Conservation (phyloP, 2,888 invertebrate genomes). For the Leptarthrus brevirostris region DNA sequence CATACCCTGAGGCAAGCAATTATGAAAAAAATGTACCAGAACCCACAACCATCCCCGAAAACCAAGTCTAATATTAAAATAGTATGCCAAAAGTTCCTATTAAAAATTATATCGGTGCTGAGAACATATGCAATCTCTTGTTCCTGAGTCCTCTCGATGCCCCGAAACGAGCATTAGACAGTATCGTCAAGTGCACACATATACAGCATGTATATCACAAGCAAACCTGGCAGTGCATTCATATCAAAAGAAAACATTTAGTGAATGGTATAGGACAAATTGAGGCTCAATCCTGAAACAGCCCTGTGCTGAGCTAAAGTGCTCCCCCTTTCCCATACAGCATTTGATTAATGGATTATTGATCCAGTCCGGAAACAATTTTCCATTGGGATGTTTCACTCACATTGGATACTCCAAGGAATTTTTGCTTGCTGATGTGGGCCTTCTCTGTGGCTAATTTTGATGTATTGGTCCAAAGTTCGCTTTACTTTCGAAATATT, state of each 20-base stretch:
- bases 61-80: no score
- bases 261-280: constrained; percentile 22
- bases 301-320: background rate
- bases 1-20: no score
- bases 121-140: no score
- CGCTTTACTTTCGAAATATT: background rate
- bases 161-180: no score
- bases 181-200: no score
- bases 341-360: constrained; percentile 50
- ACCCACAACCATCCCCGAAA: no score
- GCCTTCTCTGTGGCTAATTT: constrained; percentile 16
- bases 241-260: constrained; percentile 8
- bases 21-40: no score
- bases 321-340: background rate
- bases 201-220: constrained; percentile 5
- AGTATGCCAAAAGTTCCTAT: no score
- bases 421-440: constrained; percentile 9
- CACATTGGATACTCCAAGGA: constrained; percentile 9
- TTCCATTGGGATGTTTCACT: constrained; percentile 42
- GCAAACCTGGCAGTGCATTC: constrained; percentile 17
- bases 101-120: no score
- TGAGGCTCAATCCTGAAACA: constrained; percentile 14
- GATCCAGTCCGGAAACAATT: constrained; percentile 49
- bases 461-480: constrained; percentile 26
- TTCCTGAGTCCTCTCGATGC: no score